A percentile compares a stretch with the other conserved stretches of the same genome.
Conservation (phyloP, 2,113 vertebrate genomes). For the Meriones unguiculatus region DNA sequence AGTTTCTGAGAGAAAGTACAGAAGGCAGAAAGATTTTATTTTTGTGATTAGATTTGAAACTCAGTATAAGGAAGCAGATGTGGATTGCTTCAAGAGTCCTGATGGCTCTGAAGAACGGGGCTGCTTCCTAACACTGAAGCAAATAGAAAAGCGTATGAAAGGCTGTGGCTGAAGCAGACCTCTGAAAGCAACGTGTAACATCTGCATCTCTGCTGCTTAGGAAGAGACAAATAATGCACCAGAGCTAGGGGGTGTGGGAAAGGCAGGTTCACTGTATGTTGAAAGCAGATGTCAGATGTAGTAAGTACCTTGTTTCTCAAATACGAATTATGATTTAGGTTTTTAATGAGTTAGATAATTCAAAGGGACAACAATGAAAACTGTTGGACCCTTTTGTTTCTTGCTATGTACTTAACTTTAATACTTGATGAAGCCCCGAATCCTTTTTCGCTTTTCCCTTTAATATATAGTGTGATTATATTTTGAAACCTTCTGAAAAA, state of each 20-base stretch:
- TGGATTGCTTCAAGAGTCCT: constrained; percentile 70
- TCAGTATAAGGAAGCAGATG: constrained; percentile 69
- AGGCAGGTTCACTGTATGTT: constrained; percentile 38
- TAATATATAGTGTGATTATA: constrained; percentile 5
- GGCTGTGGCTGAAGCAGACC: constrained; percentile 45
- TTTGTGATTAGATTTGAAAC: constrained; percentile 59
- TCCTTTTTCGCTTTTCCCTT: neutral
- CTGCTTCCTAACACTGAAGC: constrained; percentile 59
- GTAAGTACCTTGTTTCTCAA: constrained; percentile 80
- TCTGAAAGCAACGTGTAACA: constrained; percentile 44
- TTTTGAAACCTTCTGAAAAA: neutral
- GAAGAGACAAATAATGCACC: constrained; percentile 59
- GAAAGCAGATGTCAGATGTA: constrained; percentile 46
- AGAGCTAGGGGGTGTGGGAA: constrained; percentile 49
- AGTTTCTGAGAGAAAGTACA: constrained; percentile 89
- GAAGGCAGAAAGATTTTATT: constrained; percentile 83
- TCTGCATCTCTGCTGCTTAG: neutral
- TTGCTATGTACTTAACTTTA: neutral
- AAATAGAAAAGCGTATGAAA: constrained; percentile 9
- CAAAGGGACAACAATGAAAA: neutral
- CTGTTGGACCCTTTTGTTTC: neutral
- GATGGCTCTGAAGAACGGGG: constrained; percentile 62
- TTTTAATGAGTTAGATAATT: neutral
- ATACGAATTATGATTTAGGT: neutral
- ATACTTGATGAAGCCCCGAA: constrained; percentile 6